Evolutionary conservation across 2,888 invertebrate species (phyloP), one percentile per base, ranked within the genome.

Genomic region (Tipula lateralis): DNA sequence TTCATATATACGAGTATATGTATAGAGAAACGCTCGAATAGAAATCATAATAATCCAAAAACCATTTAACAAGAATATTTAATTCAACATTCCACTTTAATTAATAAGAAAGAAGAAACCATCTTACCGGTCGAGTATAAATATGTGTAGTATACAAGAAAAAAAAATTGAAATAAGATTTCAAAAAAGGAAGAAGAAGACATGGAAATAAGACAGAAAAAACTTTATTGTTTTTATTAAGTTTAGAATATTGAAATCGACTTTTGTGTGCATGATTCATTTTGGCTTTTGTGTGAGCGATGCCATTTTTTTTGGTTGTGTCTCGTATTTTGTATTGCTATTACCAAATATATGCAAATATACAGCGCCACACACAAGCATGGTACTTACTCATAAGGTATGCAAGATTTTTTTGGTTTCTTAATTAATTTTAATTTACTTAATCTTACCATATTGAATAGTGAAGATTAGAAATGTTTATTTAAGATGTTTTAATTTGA

Each of bases 21-120:
- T n/a, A n/a, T n/a, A n/a, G n/a, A 36, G 5, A 12, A 24, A 24
- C 19, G 9, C 66, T 66, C 24, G 6, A 24, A 66, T 66, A 66
- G 66, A 66, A 66, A 19, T 19, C 19, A 66, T 9, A 66, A 24
- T 66, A 66, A 66, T 66, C 66, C 66, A 66, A 66, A 66, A 66
- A 66, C 66, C 19, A 66, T 66, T 66, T 66, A 66, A 66, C 66
- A 24, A 66, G 66, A 66, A 66, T 66, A 66, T 66, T 66, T 66
- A 66, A 66, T 66, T 66, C 24, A 66, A 66, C 66, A 66, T 66
- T 66, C 66, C 66, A 66, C 66, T 66, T 66, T 66, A 66, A 66
- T 66, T 66, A 66, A 66, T 66, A 66, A 66, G 66, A 66, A 66
- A 66, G 66, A 66, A 66, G 66, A 66, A 66, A 66, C 66, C 24